phyloP scores from a whole-genome alignment of 37 sponge, comb jelly and placozoan genomes.

The Chondrilla cf. caribensis region DNA sequence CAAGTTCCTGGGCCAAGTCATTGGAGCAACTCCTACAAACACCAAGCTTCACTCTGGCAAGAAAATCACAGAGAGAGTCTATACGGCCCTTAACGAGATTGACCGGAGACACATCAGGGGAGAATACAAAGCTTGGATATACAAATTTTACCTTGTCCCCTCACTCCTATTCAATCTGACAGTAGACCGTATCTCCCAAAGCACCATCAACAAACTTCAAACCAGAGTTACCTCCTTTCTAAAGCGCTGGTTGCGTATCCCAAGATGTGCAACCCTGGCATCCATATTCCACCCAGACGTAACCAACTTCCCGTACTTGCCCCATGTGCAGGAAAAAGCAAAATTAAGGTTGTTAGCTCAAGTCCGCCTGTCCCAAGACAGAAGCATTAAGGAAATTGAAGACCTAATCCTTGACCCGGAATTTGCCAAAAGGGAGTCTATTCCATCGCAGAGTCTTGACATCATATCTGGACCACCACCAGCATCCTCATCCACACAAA shows the following conservation, averaged over 20 bases:
- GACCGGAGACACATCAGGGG: slow-evolving; percentile 11
- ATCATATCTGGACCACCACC: not conserved
- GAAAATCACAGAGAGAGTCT: not conserved
- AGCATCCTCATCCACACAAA: not conserved
- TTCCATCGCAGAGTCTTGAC: not conserved
- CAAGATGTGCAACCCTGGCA: no score
- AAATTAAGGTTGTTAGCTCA: not conserved
- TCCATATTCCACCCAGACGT: no score
- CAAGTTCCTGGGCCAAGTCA: not conserved
- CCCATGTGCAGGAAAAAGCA: not conserved
- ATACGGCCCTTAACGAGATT: not conserved
- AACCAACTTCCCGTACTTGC: not conserved
- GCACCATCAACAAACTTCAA: no score
- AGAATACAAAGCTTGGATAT: no score
- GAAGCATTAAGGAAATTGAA: not conserved
- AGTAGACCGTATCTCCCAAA: no score
- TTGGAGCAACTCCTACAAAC: not conserved
- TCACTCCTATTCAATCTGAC: no score
- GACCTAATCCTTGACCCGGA: not conserved
- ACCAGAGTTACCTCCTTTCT: no score
- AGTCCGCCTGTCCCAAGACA: not conserved
- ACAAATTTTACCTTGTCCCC: no score
- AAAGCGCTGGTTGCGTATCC: no score
- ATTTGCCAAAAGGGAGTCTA: not conserved
- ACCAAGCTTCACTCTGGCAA: not conserved